A percentile compares a stretch with the other conserved stretches of the same genome.
Conservation (phyloP, 2,113 vertebrate genomes). For the rabbit (Oryctolagus cuniculus) region DNA sequence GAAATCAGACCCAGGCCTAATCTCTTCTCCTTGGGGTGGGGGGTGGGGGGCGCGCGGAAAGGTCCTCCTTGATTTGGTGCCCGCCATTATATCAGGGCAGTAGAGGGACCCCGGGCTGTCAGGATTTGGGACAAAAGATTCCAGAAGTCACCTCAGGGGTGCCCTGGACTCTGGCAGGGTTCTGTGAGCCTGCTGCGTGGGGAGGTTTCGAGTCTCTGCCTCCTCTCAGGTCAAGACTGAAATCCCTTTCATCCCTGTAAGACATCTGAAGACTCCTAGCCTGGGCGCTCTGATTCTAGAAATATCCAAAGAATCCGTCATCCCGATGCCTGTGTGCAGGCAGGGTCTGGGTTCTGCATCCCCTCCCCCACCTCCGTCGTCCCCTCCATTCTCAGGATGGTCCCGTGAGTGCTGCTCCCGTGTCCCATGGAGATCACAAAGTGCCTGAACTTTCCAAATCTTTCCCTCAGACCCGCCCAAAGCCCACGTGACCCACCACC, state of each 20-base stretch:
- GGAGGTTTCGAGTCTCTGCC: neutral
- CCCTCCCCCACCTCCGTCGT: too few relatives aligned
- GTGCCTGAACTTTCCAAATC: neutral
- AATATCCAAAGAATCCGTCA: neutral
- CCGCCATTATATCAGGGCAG: too few relatives aligned
- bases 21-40: neutral
- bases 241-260: neutral
- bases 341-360: neutral
- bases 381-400: neutral
- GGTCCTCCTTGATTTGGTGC: neutral
- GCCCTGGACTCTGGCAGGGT: neutral
- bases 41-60: rapidly evolving
- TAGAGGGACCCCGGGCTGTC: neutral
- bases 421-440: too few relatives aligned
- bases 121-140: neutral
- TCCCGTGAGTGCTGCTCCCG: neutral
- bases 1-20: too few relatives aligned
- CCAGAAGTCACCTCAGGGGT: rapidly evolving
- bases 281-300: neutral
- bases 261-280: neutral
- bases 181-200: neutral
- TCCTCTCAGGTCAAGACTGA: too few relatives aligned
- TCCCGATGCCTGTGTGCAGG: neutral
- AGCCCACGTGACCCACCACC: too few relatives aligned
- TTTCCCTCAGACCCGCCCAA: neutral